Conservation (phyloP, 2,113 vertebrate species). For the Ornithorhynchus anatinus region DNA sequence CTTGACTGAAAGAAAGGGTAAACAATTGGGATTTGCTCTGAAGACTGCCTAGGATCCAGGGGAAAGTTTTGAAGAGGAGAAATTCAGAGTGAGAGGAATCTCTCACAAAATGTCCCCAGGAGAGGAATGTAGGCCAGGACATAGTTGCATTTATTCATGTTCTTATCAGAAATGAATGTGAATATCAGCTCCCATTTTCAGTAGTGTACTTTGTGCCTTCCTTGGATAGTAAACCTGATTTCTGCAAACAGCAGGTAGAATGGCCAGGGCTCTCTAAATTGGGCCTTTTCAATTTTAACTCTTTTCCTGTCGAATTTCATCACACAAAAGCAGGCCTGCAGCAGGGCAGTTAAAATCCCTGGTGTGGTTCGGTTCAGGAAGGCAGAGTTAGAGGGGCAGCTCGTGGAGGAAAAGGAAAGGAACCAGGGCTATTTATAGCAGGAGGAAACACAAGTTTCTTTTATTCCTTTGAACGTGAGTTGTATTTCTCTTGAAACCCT, state of each 20-base stretch:
- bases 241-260: slow-evolving; percentile 8
- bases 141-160: slow-evolving; percentile 11
- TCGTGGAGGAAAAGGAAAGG: slow-evolving; percentile 23
- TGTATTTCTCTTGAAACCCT: slow-evolving; percentile 50
- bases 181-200: neutral
- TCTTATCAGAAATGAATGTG: slow-evolving; percentile 16
- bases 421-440: slow-evolving; percentile 53
- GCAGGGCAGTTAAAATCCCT: slow-evolving; percentile 9
- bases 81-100: too few relatives aligned
- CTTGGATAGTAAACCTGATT: slow-evolving; percentile 22
- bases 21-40: too few relatives aligned
- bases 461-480: slow-evolving; percentile 33
- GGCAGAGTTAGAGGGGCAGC: slow-evolving; percentile 20
- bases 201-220: slow-evolving; percentile 32
- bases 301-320: slow-evolving; percentile 18
- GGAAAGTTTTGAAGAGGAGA: too few relatives aligned
- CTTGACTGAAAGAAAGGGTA: too few relatives aligned
- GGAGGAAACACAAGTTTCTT: slow-evolving; percentile 41
- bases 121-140: neutral
- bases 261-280: neutral
- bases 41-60: too few relatives aligned
- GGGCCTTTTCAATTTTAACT: slow-evolving; percentile 47
- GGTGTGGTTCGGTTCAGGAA: too few relatives aligned
- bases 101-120: slow-evolving; percentile 10
- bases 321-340: neutral